These are phyloP conservation scores for Anomalospiza imberbis DNA, from an alignment of 2,797 vertebrate species.

Conservation along the genomic window DNA sequence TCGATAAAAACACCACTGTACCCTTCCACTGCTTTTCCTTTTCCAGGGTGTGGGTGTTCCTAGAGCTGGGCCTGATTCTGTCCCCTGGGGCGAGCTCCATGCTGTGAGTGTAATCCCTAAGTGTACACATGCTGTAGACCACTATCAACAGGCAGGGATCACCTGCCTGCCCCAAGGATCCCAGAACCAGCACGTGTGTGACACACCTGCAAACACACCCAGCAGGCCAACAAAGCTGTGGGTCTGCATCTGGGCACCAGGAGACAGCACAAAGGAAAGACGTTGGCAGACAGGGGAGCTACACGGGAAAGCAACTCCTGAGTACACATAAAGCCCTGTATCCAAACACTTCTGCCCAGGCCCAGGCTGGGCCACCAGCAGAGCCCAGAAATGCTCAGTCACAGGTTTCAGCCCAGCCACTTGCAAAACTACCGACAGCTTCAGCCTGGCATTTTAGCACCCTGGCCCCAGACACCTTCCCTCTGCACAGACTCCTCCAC, in stretches of 20 bases:
- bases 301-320: not conserved
- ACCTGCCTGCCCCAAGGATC: not conserved
- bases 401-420: not conserved
- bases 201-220: not conserved
- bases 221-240: accelerated
- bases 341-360: not conserved
- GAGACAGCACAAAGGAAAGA: not conserved
- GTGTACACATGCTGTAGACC: not conserved
- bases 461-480: not conserved
- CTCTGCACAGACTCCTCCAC: not conserved
- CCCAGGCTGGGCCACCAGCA: not conserved
- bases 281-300: not conserved
- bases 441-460: not conserved
- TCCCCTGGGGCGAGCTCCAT: not conserved
- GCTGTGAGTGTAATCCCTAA: not conserved
- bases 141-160: not conserved
- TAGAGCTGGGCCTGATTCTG: not conserved
- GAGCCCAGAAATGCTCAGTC: not conserved
- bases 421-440: not conserved
- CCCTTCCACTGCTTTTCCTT: not conserved
- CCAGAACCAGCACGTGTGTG: not conserved
- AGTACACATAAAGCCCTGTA: not conserved
- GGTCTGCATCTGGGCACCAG: not conserved
- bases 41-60: not conserved
- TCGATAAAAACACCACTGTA: not conserved